Base-by-base conservation (phyloP, 2,888 invertebrate species). In the Caenorhabditis uteleia region DNA sequence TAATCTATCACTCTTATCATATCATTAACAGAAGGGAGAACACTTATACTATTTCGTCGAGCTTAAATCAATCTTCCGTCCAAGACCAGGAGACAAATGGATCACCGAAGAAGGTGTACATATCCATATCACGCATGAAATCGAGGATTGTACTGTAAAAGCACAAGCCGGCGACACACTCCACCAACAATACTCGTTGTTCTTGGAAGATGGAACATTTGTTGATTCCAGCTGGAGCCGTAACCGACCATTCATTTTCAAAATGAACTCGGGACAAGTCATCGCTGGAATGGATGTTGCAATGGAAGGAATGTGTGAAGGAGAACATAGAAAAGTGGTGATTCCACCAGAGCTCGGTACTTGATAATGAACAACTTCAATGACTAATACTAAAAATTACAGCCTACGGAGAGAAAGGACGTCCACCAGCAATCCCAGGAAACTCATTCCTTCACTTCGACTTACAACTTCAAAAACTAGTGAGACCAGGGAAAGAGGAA, bases 231-330 rank as follows among this genome's bases (percentile, higher is more conserved):
- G 72, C 49, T 74, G 77, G 68, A 71, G 73, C 16, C 62, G 80
- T 16, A 78, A 77, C 48, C 71, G 75, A 40, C 79, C 82, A 12
- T 82, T 82, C 68, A 73, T 77, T 16, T 82, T 82, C 66, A 75
- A 70, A 31, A 70, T 80, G 42, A 79, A 70, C 36, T 53, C 55
- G 14, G 74, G 74, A 40, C 74, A 75, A 57, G 77, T 76, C 12
- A 79, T 80, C 57, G 46, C 48, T 25, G 82, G 82, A 45, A 82
- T 82, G 78, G 82, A 82, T 33, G 57, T 73, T 3, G 81, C 79
- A 7, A 82, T 82, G 82, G 66, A 62, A 7, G 80, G 76, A 18
- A 82, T 82, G 82, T 82, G 82, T 48, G 73, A 82, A 56, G 82
- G 82, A 26, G 82, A 81, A 45, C 39, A 75, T 6, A 54, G 82